A percentile compares a stretch with the other conserved stretches of the same genome.
These are phyloP conservation scores for Ips nitidus DNA, from an alignment of 1,140 invertebrate genomes.

Conservation along the genomic window DNA sequence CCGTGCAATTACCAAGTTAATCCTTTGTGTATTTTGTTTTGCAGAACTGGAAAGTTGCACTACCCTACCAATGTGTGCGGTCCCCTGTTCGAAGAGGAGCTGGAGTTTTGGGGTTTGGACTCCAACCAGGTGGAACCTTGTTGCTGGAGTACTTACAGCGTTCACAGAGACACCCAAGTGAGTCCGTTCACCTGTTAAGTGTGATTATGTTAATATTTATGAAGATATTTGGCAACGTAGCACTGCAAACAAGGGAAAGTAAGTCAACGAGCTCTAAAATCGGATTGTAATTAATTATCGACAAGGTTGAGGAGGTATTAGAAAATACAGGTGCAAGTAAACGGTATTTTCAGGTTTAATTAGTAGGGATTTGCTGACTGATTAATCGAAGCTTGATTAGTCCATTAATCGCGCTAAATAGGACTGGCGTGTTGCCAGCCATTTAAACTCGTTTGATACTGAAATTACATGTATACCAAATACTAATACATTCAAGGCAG, in stretches of 20 bases:
- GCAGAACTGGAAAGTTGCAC: slow-evolving; percentile 95
- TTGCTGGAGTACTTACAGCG: slow-evolving; percentile 97
- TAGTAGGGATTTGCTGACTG: neutral
- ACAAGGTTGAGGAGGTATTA: neutral
- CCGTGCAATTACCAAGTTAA: too few species aligned
- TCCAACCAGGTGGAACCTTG: slow-evolving; percentile 96
- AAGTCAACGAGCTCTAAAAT: too few species aligned
- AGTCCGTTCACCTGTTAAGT: neutral
- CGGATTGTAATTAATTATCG: too few species aligned
- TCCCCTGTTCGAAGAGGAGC: slow-evolving; percentile 95
- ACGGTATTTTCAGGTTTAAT: too few species aligned
- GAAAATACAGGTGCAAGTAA: too few species aligned
- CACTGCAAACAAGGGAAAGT: too few species aligned
- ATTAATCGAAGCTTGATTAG: neutral
- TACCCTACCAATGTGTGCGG: slow-evolving; percentile 98
- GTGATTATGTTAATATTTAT: too few species aligned
- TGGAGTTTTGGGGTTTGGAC: slow-evolving; percentile 95
- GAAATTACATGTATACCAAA: too few species aligned
- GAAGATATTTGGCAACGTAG: too few species aligned
- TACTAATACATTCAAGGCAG: too few species aligned
- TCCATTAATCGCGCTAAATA: neutral
- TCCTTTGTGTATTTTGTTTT: neutral
- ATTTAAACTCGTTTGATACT: too few species aligned
- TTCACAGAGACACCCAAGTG: slow-evolving; percentile 74
- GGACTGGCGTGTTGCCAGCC: too few species aligned